Evolutionary conservation across 1,140 invertebrate species (phyloP), one percentile per base, ranked within the genome.

Genomic region (Carposina sasakii): DNA sequence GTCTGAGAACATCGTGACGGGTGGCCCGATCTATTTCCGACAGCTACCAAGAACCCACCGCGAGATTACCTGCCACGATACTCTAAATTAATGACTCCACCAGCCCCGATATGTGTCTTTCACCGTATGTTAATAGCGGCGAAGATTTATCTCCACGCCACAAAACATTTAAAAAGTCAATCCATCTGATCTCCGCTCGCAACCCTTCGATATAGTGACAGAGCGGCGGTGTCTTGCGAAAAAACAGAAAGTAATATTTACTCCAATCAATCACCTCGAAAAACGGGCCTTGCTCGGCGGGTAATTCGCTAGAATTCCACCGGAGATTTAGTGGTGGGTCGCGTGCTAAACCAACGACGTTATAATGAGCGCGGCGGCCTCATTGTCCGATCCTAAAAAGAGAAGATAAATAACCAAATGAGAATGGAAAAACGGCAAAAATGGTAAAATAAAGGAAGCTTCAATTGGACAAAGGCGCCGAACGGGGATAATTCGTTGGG

Each of bases 271-370:
- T 83, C 79, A 81, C 60, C 60, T 55, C 64, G 71, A 78, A 79
- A 77, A 81, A 74, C 74, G 63, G 60, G 54, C 59, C 63, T 60
- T 67, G 67, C 61, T 66, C 53, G 56, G 59, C 56, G 58, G 76
- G 60, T 83, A 83, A 83, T 79, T 81, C 79, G 69, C 76, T 81
- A 83, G 74, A 79, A 83, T 83, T 81, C 79, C 79, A 64, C n/a
- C 47, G 50, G 71, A 81, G 79, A 83, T 83, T 83, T 83, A 83
- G 72, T 76, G 55, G 52, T 59, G 47, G 42, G 59, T 58, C 71
- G 68, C 71, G 76, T 79, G 78, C 76, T 78, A 78, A 79, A 67
- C 62, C 65, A 54, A 52, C 22, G 58, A 57, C 68, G 70, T 60
- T 79, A 81, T 81, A 81, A 79, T 79, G 76, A 81, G 76, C 69